Evolutionary conservation across 2,888 invertebrate species (phyloP).

Genomic region (Julus scanicus): DNA sequence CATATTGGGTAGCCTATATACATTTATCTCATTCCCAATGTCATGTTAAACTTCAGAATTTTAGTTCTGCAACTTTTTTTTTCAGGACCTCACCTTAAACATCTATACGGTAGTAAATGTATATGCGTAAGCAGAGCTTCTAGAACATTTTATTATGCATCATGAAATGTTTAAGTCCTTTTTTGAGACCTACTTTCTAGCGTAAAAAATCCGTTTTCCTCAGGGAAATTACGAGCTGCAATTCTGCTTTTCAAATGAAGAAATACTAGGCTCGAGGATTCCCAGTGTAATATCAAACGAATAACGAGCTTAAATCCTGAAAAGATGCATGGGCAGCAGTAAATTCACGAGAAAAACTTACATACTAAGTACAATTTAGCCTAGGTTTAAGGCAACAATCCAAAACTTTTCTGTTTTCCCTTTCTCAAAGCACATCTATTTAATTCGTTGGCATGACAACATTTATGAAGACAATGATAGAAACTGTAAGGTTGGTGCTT

Average conservation of each 20-base stretch:
- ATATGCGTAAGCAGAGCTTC: not conserved
- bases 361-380: not conserved
- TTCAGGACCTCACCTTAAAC: not conserved
- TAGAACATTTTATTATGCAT: not conserved
- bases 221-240: not conserved
- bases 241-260: not conserved
- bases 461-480: not conserved
- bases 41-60: too few relatives aligned
- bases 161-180: not conserved
- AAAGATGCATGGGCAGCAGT: not conserved
- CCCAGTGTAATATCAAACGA: not conserved
- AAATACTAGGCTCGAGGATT: not conserved
- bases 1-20: too few relatives aligned
- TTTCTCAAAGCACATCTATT: not conserved
- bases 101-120: not conserved
- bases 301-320: not conserved
- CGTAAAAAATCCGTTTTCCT: not conserved
- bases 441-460: slow-evolving; percentile 21
- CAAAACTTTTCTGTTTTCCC: not conserved
- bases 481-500: not conserved
- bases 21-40: too few relatives aligned
- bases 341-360: not conserved
- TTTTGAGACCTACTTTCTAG: not conserved
- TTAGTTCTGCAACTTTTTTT: not conserved
- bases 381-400: not conserved